Percentiles rank a stretch among this genome's conserved stretches.
phyloP scores from a whole-genome alignment of 1,140 invertebrate species.

The Phymorhynchus buccinoides region DNA sequence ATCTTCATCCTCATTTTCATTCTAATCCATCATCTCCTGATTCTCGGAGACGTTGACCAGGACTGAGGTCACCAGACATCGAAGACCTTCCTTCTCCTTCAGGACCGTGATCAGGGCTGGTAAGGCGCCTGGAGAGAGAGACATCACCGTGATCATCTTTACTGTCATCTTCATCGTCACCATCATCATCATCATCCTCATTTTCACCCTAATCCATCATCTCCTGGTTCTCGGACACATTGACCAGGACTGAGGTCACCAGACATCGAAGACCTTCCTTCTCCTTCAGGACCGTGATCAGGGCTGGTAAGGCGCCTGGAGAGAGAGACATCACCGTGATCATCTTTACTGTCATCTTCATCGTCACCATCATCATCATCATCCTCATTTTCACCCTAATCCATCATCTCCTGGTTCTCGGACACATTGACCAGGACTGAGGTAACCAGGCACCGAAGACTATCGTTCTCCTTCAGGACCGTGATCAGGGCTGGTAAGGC shows the following conservation, averaged over 20 bases:
- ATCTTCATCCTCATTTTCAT: no score
- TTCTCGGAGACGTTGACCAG: conserved; percentile 72
- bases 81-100: conserved; percentile 64
- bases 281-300: conserved; percentile 65
- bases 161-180: no score
- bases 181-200: no score
- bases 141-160: no score
- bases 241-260: conserved; percentile 70
- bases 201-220: no score
- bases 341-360: no score
- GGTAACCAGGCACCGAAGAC: conserved; percentile 67
- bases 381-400: no score
- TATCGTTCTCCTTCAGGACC: conserved; percentile 64
- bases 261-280: conserved; percentile 67
- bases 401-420: no score
- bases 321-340: no score
- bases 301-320: conserved; percentile 66
- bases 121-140: conserved; percentile 66
- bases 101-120: conserved; percentile 66
- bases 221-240: no score
- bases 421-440: conserved; percentile 73
- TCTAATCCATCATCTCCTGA: no score
- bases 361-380: no score
- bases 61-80: conserved; percentile 69
- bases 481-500: conserved; percentile 67